A percentile compares a stretch with the other conserved stretches of the same genome.
Evolutionary conservation across 2,888 invertebrate species (phyloP).

Genomic region (Tachina fera): DNA sequence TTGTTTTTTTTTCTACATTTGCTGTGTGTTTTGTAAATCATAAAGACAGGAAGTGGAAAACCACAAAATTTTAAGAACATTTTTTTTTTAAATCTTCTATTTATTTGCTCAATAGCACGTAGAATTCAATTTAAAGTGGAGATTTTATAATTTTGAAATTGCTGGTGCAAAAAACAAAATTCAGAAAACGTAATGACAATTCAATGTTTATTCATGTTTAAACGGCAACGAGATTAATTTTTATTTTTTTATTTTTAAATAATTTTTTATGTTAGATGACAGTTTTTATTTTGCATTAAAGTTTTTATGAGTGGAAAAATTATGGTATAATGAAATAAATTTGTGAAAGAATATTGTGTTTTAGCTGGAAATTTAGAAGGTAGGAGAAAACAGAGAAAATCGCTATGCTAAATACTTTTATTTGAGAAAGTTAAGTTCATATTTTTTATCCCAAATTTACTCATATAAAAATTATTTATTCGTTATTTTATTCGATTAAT

Average conservation of each 20-base stretch:
- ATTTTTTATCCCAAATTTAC: too few relatives aligned
- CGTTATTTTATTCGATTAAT: too few relatives aligned
- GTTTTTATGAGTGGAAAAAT: not conserved
- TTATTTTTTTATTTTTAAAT: too few relatives aligned
- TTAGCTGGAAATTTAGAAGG: too few relatives aligned
- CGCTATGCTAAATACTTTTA: too few relatives aligned
- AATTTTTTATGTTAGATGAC: too few relatives aligned
- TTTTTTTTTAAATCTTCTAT: slow-evolving; percentile 15
- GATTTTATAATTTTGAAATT: slow-evolving; percentile 54
- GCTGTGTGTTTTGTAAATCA: slow-evolving; percentile 13
- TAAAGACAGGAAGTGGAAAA: slow-evolving; percentile 26
- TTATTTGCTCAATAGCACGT: slow-evolving; percentile 27
- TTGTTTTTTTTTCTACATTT: not conserved
- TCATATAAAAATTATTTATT: too few relatives aligned
- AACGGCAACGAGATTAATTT: slow-evolving; percentile 9
- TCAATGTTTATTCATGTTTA: slow-evolving; percentile 54
- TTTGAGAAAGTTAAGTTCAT: too few relatives aligned
- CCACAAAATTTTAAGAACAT: slow-evolving; percentile 45
- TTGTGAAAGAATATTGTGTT: too few relatives aligned
- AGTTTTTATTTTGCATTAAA: not conserved
- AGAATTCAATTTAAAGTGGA: slow-evolving; percentile 33
- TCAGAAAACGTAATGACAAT: slow-evolving; percentile 12
- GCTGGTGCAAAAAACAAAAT: slow-evolving; percentile 2
- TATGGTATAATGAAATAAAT: too few relatives aligned
- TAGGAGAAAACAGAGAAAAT: too few relatives aligned